A percentile compares a stretch with the other conserved stretches of the same genome.
Evolutionary conservation across 1,140 invertebrate species (phyloP).

Genomic region (Gryllus bimaculatus): DNA sequence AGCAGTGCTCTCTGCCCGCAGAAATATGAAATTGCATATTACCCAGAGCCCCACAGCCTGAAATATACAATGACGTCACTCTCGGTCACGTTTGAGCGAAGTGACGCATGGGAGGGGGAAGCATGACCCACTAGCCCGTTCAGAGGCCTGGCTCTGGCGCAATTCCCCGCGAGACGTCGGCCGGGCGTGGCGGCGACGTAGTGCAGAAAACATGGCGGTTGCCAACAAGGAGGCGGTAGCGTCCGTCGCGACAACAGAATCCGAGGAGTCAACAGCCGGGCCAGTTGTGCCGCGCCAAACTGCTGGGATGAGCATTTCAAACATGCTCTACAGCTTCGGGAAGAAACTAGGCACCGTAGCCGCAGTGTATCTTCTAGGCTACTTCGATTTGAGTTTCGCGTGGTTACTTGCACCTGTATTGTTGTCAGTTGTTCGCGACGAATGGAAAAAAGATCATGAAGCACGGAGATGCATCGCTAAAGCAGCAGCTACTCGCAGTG

Average conservation of each 20-base stretch:
- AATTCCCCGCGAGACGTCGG: not conserved
- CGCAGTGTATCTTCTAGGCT: slow-evolving; percentile 70
- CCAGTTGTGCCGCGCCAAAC: slow-evolving; percentile 1
- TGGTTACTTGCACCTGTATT: slow-evolving; percentile 80
- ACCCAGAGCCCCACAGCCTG: too few relatives aligned
- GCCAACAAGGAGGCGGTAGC: not conserved
- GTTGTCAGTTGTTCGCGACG: slow-evolving; percentile 66
- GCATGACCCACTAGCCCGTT: not conserved
- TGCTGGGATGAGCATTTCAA: slow-evolving; percentile 16
- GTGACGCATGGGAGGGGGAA: not conserved
- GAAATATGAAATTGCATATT: too few relatives aligned
- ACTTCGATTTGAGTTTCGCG: slow-evolving; percentile 73
- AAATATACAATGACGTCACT: not conserved
- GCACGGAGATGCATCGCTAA: slow-evolving; percentile 69
- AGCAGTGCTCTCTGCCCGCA: too few relatives aligned
- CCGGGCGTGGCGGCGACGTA: not conserved
- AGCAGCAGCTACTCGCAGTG: slow-evolving; percentile 62
- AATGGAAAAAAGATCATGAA: slow-evolving; percentile 64
- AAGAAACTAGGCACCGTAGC: slow-evolving; percentile 46
- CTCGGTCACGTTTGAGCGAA: not conserved
- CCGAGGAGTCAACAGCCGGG: slow-evolving; percentile 6
- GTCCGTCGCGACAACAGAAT: not conserved
- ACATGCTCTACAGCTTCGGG: slow-evolving; percentile 18
- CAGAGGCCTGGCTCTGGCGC: not conserved
- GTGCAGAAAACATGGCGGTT: slow-evolving; percentile 3